These are phyloP conservation scores for Ciona savignyi DNA, from an alignment of 23 tunicate genomes.

Conservation along the genomic window DNA sequence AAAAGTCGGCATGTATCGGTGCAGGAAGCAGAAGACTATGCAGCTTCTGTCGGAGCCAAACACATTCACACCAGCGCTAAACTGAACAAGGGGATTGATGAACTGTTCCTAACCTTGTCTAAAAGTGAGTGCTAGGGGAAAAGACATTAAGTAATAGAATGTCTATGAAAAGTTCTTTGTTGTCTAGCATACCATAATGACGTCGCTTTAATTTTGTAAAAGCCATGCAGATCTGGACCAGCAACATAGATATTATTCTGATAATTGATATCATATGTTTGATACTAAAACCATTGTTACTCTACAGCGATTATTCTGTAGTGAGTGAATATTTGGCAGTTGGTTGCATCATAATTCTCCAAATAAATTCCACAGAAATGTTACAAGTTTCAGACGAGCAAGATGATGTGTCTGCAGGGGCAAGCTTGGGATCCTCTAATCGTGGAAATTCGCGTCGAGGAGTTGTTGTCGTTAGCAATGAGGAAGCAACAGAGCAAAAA, in stretches of 20 bases:
- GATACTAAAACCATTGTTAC: background rate
- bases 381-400: slow-evolving; percentile 50
- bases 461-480: slow-evolving; percentile 62
- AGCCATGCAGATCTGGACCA: too few species aligned
- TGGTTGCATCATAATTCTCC: too few species aligned
- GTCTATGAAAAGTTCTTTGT: too few species aligned
- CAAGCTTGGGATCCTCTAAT: slow-evolving; percentile 1
- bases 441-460: slow-evolving; percentile 27
- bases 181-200: too few species aligned
- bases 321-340: too few species aligned
- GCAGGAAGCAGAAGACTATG: slow-evolving; percentile 91
- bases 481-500: slow-evolving; percentile 36
- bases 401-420: background rate
- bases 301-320: too few species aligned
- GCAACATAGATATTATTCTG: too few species aligned
- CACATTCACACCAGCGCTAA: slow-evolving; percentile 96
- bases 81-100: slow-evolving; percentile 87
- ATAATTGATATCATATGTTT: too few species aligned
- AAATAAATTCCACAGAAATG: slow-evolving; percentile 43
- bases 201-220: too few species aligned
- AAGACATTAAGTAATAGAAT: too few species aligned
- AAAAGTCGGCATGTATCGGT: slow-evolving; percentile 77
- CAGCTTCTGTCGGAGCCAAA: slow-evolving; percentile 86
- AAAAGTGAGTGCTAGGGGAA: slow-evolving; percentile 85
- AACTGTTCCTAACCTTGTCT: slow-evolving; percentile 74